Conservation (phyloP, 2,113 vertebrate species). For the Oenanthe melanoleuca region DNA sequence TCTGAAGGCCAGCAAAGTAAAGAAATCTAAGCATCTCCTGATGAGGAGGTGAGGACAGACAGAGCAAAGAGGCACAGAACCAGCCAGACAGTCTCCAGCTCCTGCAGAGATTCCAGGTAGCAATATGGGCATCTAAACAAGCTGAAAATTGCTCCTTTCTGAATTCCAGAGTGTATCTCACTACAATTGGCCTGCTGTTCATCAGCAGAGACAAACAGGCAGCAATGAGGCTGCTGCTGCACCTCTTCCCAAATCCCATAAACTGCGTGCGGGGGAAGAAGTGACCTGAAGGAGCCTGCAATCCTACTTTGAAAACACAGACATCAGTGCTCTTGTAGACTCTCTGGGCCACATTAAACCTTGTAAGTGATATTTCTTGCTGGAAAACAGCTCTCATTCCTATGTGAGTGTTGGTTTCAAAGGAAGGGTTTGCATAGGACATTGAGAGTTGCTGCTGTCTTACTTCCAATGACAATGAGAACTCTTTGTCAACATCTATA, state of each 20-base stretch:
- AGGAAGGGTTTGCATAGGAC: not conserved
- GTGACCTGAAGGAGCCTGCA: not conserved
- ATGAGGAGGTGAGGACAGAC: not conserved
- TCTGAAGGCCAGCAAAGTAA: not conserved
- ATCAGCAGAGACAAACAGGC: not conserved
- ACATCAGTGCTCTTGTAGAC: not conserved
- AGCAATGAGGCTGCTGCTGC: not conserved
- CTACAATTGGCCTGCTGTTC: not conserved
- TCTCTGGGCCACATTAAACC: not conserved
- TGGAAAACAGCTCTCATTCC: not conserved
- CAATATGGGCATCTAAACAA: not conserved
- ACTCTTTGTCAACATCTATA: not conserved
- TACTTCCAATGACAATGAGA: not conserved
- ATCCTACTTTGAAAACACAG: not conserved
- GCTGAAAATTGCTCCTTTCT: constrained; percentile 35
- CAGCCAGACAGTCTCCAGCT: not conserved
- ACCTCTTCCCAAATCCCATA: not conserved
- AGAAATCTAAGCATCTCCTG: not conserved
- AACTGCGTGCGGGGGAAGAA: not conserved
- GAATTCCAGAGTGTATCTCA: not conserved
- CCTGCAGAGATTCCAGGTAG: constrained; percentile 30
- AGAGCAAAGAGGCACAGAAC: constrained; percentile 6
- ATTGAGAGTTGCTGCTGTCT: not conserved
- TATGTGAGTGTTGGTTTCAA: not conserved
- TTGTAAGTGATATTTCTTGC: not conserved